These are phyloP conservation scores for Cerceris rybyensis DNA, from an alignment of 2,888 invertebrate genomes.

Conservation along the genomic window DNA sequence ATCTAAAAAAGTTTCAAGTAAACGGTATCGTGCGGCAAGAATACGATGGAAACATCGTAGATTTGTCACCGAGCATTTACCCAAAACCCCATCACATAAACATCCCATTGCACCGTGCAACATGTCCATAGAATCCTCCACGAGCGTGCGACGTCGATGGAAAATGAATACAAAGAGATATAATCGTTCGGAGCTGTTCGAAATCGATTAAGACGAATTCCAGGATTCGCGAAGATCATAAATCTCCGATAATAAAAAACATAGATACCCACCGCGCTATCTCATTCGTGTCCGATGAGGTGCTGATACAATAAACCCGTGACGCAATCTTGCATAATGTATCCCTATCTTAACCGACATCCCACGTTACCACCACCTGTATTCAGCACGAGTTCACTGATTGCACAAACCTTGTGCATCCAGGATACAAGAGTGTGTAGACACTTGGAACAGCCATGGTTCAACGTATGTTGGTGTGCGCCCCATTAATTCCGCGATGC, in stretches of 20 bases:
- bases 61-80: no score
- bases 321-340: constrained; percentile 75
- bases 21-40: no score
- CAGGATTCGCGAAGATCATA: constrained; percentile 39
- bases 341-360: constrained; percentile 71
- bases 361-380: constrained; percentile 76
- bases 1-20: no score
- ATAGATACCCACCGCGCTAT: constrained; percentile 40
- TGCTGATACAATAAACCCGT: constrained; percentile 74
- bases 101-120: constrained; percentile 12
- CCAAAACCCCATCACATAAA: not conserved
- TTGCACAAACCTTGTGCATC: constrained; percentile 70
- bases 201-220: constrained; percentile 56
- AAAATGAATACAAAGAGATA: constrained; percentile 28
- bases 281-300: constrained; percentile 66
- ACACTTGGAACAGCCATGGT: constrained; percentile 31
- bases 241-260: constrained; percentile 41
- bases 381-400: constrained; percentile 75
- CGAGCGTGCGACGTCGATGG: not conserved
- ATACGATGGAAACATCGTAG: no score
- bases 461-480: constrained; percentile 47
- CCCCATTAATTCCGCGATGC: constrained; percentile 41
- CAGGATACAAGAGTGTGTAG: constrained; percentile 51
- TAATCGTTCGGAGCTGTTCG: constrained; percentile 48
- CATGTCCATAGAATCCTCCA: no score